Base-by-base conservation (phyloP, 2,888 invertebrate genomes). In the Hypselothyrea guttata region DNA sequence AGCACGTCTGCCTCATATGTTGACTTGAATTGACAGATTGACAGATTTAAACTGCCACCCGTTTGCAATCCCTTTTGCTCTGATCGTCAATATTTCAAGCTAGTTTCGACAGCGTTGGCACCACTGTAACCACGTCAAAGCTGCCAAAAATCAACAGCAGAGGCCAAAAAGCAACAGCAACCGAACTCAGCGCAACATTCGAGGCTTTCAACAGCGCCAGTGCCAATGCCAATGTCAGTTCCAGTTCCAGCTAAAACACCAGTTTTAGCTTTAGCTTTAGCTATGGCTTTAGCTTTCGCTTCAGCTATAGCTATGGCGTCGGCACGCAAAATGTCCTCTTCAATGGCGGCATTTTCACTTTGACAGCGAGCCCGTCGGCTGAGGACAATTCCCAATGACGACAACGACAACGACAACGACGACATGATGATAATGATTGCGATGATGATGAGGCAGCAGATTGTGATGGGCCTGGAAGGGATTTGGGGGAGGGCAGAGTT, bases 331-430 rank as follows among this genome's bases (percentile, higher is more conserved):
- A 64, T 42, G 75, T 78, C 63, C 63, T 49, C 58, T 71, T 78
- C 79, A 78, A 78, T 73, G 68, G 72, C n/a, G 63, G 82, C 76
- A 75, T 78, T 82, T 78, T 65, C 73, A 75, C 61, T 78, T 82
- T 78, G 83, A 82, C 79, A 82, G 55, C 47, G 15, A 5, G 62
- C 48, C 8, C 70, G 66, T 59, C 37, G 54, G 55, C 55, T 54
- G 73, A 49, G 31, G 59, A 54, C 76, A 70, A 58, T 67, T 67
- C 58, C 57, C 62, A 72, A 37, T 57, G 75, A 72, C 48, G 58
- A 60, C 63, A 60, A 44, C 75, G 53, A 59, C 77, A 18, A 66
- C 34, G 66, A 64, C 55, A 53, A 34, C 15, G 41, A 68, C 51
- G 41, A 46, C 40, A 38, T 46, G 40, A 49, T 41, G 15, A 27